phyloP scores from a whole-genome alignment of 2,888 invertebrate genomes.

The Erebia palarica region DNA sequence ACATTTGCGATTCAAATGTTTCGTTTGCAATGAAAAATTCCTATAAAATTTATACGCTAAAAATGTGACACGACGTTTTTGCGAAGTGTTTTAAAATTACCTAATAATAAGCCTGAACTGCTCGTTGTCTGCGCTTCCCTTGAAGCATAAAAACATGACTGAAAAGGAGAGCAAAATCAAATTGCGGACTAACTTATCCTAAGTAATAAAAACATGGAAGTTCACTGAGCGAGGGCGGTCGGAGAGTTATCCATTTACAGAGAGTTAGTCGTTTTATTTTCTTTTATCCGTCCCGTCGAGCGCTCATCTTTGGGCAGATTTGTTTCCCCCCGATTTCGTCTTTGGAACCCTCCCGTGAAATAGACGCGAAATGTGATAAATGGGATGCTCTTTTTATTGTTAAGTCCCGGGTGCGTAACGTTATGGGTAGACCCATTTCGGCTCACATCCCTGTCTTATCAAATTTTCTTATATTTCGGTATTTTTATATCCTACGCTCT shows the following conservation, averaged over 20 bases:
- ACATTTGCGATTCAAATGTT: conserved; percentile 11
- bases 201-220: conserved; percentile 51
- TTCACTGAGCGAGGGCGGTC: conserved; percentile 69
- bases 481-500: conserved; percentile 41
- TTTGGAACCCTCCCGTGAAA: conserved; percentile 78
- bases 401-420: conserved; percentile 71
- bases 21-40: background rate
- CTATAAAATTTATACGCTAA: background rate
- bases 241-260: conserved; percentile 75
- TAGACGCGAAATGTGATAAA: conserved; percentile 82
- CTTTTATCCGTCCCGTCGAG: conserved; percentile 69
- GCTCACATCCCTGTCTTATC: conserved; percentile 67
- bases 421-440: conserved; percentile 67
- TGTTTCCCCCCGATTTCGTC: conserved; percentile 66
- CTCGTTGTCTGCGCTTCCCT: conserved; percentile 23
- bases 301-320: conserved; percentile 67
- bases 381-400: conserved; percentile 80
- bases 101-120: conserved; percentile 6
- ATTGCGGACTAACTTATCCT: conserved; percentile 45
- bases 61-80: background rate
- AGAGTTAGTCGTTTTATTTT: conserved; percentile 77
- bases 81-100: too few relatives aligned
- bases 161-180: conserved; percentile 41
- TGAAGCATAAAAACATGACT: conserved; percentile 29
- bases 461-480: conserved; percentile 71